Percentiles rank a stretch among this genome's conserved stretches.
phyloP scores from a whole-genome alignment of 1,140 invertebrate genomes.

The Trachymyrmex cornetzi region DNA sequence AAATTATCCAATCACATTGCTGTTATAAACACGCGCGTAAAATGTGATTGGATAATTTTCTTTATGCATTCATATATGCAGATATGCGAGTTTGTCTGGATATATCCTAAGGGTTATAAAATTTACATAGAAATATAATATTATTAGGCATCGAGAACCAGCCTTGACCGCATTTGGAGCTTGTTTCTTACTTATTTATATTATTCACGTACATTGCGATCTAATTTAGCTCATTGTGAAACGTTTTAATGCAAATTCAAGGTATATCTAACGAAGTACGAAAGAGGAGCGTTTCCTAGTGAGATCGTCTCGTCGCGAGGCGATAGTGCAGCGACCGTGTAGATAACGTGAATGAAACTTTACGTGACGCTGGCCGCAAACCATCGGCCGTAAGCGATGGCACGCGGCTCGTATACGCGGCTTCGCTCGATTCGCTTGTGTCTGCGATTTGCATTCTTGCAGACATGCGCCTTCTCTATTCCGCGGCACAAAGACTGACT shows the following conservation, averaged over 20 bases:
- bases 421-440: conserved; percentile 52
- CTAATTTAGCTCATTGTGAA: too few relatives aligned
- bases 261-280: not conserved
- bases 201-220: too few relatives aligned
- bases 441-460: conserved; percentile 74
- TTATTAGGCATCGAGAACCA: too few relatives aligned
- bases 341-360: conserved; percentile 42
- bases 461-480: conserved; percentile 69
- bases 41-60: too few relatives aligned
- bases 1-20: too few relatives aligned
- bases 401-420: conserved; percentile 23
- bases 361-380: not conserved
- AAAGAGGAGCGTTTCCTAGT: not conserved
- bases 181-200: too few relatives aligned
- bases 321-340: not conserved
- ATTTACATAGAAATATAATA: too few relatives aligned
- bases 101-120: too few relatives aligned
- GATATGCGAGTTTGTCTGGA: too few relatives aligned
- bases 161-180: too few relatives aligned
- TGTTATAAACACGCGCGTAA: too few relatives aligned
- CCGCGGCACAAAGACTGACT: conserved; percentile 75
- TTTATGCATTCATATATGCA: too few relatives aligned
- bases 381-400: conserved; percentile 8
- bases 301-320: not conserved
- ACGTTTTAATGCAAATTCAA: not conserved